Conservation (phyloP, 2,113 vertebrate species). For the Dromiciops gliroides region DNA sequence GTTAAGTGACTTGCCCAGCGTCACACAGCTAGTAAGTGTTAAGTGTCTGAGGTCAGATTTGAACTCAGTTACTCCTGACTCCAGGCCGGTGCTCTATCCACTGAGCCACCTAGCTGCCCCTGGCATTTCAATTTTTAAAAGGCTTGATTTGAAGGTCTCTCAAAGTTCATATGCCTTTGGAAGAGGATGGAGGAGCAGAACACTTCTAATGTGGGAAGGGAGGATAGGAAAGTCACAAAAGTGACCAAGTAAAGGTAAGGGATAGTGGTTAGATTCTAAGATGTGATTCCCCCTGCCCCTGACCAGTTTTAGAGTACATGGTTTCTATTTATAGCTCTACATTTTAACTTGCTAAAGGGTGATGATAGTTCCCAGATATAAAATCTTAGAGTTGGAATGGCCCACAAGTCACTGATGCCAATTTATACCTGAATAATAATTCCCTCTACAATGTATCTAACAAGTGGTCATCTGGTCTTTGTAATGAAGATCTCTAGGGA, state of each 20-base stretch:
- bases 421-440: not conserved
- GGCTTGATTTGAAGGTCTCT: not conserved
- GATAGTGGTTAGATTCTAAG: not conserved
- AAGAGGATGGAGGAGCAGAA: not conserved
- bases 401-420: not conserved
- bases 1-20: too few species aligned
- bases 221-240: not conserved
- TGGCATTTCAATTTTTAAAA: not conserved
- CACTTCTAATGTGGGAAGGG: not conserved
- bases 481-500: not conserved
- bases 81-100: too few species aligned
- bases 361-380: not conserved
- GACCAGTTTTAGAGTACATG: not conserved
- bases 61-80: too few species aligned
- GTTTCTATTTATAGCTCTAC: not conserved
- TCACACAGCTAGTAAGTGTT: too few species aligned
- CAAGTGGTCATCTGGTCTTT: not conserved
- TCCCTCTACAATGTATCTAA: not conserved
- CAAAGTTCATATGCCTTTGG: not conserved
- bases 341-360: not conserved
- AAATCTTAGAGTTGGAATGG: not conserved
- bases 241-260: not conserved
- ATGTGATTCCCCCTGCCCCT: not conserved
- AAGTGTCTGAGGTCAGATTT: too few species aligned
- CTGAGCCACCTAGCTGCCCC: too few species aligned